Conservation (phyloP, 2,888 invertebrate species). For the Eudemis profundana region DNA sequence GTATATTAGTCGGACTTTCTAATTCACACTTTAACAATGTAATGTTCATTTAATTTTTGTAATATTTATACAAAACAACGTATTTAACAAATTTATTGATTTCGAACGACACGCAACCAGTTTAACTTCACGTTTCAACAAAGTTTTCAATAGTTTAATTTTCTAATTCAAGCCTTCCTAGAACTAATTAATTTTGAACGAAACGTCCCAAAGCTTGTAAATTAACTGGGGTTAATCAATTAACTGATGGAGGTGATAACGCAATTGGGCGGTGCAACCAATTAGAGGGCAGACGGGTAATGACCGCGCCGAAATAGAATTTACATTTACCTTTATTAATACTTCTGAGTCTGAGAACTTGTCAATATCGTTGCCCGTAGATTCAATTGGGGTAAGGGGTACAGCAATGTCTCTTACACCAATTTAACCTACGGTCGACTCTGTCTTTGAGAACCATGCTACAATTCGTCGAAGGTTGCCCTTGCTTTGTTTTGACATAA, state of each 20-base stretch:
- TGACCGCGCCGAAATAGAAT: slow-evolving; percentile 15
- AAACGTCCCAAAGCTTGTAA: slow-evolving; percentile 9
- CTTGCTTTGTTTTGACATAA: too few species aligned
- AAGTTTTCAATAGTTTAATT: background rate
- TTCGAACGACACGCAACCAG: too few species aligned
- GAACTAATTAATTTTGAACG: slow-evolving; percentile 15
- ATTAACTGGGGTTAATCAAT: slow-evolving; percentile 26
- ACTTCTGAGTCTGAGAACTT: background rate
- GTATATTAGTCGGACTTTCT: too few species aligned
- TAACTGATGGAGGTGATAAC: slow-evolving; percentile 24
- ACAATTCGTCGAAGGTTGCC: background rate
- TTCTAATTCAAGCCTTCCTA: background rate
- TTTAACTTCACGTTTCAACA: background rate
- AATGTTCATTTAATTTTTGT: too few species aligned
- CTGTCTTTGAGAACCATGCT: background rate
- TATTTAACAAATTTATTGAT: too few species aligned
- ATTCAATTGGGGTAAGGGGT: too few species aligned
- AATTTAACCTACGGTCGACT: too few species aligned
- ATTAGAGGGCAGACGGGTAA: slow-evolving; percentile 41
- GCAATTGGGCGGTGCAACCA: slow-evolving; percentile 13
- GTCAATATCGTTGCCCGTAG: too few species aligned
- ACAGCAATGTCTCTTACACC: too few species aligned
- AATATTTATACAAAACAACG: too few species aligned
- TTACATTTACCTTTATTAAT: background rate
- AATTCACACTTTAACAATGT: too few species aligned